These are phyloP conservation scores for Malacoraja senta DNA, from an alignment of 2,797 vertebrate genomes.

Conservation along the genomic window DNA sequence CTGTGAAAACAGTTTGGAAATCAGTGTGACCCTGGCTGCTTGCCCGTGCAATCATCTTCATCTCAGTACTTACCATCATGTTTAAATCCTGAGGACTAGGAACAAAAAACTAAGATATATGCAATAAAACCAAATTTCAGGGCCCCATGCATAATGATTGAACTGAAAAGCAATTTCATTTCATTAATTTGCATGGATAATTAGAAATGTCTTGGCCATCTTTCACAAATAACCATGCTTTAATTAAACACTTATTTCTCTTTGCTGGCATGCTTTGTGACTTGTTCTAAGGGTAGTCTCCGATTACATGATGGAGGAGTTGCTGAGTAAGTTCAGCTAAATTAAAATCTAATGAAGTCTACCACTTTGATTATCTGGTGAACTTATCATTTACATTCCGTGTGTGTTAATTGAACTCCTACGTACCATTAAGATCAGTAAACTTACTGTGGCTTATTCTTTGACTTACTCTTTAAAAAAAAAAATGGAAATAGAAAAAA, in stretches of 20 bases:
- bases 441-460: background rate
- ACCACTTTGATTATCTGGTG: background rate
- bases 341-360: background rate
- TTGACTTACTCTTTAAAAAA: background rate
- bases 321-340: background rate
- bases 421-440: background rate
- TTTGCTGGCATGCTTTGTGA: background rate
- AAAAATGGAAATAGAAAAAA: background rate
- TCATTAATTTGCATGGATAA: background rate
- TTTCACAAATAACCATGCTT: background rate
- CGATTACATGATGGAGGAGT: background rate
- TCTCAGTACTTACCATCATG: background rate
- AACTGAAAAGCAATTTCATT: background rate
- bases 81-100: background rate
- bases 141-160: background rate
- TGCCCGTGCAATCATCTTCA: background rate
- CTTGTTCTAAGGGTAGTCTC: background rate
- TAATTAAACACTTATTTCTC: background rate
- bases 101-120: background rate
- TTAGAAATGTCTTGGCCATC: background rate
- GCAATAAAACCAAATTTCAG: background rate
- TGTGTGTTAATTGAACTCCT: background rate
- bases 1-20: background rate
- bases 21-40: background rate
- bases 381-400: background rate